Conservation (phyloP, 1,140 invertebrate genomes). For the Drosophila pseudoobscura region DNA sequence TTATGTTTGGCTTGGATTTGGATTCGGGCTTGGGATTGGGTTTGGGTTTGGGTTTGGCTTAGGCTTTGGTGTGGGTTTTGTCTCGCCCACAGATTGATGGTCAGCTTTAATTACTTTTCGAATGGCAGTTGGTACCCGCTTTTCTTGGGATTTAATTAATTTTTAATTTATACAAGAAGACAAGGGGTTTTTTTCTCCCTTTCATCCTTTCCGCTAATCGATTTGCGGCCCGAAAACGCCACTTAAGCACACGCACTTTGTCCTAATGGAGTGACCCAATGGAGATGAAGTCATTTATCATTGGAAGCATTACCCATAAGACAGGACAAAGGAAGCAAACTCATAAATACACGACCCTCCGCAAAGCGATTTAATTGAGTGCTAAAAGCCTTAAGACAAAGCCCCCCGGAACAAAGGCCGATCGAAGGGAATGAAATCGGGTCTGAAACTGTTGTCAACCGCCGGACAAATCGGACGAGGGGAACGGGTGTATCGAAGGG, state of each 20-base stretch:
- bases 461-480: constrained; percentile 15
- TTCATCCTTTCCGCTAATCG: constrained; percentile 60
- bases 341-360: constrained; percentile 53
- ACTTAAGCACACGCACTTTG: constrained; percentile 39
- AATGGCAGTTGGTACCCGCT: constrained; percentile 25
- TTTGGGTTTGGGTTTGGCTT: constrained; percentile 20
- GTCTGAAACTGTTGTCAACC: constrained; percentile 56
- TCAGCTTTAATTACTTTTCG: constrained; percentile 72
- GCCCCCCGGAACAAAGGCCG: constrained; percentile 11
- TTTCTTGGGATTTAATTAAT: constrained; percentile 67
- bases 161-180: constrained; percentile 68
- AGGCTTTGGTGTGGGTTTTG: constrained; percentile 15
- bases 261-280: constrained; percentile 42
- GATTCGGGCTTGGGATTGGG: constrained; percentile 4
- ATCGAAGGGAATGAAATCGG: constrained; percentile 55
- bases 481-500: no score
- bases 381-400: constrained; percentile 57
- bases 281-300: constrained; percentile 61
- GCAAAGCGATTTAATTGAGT: constrained; percentile 72
- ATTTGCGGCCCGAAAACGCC: constrained; percentile 51
- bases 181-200: constrained; percentile 11
- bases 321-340: constrained; percentile 27
- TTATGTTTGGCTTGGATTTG: constrained; percentile 28
- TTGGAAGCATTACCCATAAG: constrained; percentile 39
- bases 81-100: constrained; percentile 43